Base-by-base conservation (phyloP, 2,113 vertebrate species). In the Aspiorhynchus laticeps region DNA sequence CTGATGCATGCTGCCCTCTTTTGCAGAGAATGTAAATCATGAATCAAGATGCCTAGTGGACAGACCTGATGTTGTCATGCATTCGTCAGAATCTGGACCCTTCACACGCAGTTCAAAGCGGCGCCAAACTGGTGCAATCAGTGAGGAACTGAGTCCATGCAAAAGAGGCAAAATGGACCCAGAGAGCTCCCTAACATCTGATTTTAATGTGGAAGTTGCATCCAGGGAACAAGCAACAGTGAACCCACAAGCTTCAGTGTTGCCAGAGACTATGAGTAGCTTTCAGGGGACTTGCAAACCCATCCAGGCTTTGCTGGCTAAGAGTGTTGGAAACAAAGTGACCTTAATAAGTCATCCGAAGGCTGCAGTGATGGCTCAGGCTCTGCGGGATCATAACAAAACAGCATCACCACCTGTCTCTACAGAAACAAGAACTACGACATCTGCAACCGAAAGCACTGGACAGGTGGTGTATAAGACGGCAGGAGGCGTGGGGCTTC, bases 261-360 rank as follows among this genome's bases (percentile, higher is more conserved):
- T 89, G 56, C 79, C 87, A 31, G 85, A 90, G 89, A 93, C 96
- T 33, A 87, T 92, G 85, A 91, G 95, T 86, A 92, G 92, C 92
- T 93, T 96, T 86, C 93, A 94, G 43, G 97, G 97, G 93, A 95
- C 96, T 93, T 97, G 96, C 94, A 98, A 97, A 88, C 97, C 97
- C 87, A 98, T 99, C 86, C 98, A 98, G 90, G 97, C 98, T 83
- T 95, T 99, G 92, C 95, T 99, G 92, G 98, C 97, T 86, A 99
- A 97, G 93, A 98, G 97, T 93, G 96, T 95, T 91, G 98, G 98
- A 90, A 97, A 99, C 94, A 99, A 99, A 98, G 98, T 99, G 96
- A 97, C 98, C 95, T 98, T 99, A 97, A 98, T 96, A 92, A 97
- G 95, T 94, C 95, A 97, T 75, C 93, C 92, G 87, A 81, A 88